phyloP scores from a whole-genome alignment of 1,140 invertebrate species.

The Arctopsyche grandis region DNA sequence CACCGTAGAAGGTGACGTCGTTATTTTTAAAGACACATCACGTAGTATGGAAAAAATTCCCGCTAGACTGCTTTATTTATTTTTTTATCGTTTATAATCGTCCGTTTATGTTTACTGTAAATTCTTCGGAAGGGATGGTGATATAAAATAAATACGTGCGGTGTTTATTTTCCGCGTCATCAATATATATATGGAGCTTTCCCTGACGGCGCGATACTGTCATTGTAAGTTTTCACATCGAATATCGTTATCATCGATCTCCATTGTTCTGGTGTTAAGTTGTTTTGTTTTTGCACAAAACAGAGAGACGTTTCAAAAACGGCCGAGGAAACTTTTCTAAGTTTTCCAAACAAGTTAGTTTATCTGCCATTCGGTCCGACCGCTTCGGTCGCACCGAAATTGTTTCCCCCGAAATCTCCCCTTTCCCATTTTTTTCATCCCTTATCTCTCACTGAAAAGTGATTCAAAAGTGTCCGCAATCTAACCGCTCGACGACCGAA shows the following conservation, averaged over 20 bases:
- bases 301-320: constrained; percentile 40
- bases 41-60: not conserved
- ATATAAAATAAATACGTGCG: not conserved
- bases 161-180: constrained; percentile 18
- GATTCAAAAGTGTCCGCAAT: constrained; percentile 41
- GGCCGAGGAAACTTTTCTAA: constrained; percentile 52
- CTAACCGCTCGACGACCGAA: not conserved
- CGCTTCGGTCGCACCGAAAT: constrained; percentile 44
- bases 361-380: constrained; percentile 52
- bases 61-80: no score
- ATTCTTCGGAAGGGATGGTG: not conserved
- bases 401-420: constrained; percentile 48
- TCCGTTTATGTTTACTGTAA: not conserved
- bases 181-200: constrained; percentile 21
- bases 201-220: not conserved
- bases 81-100: not conserved
- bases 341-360: constrained; percentile 55
- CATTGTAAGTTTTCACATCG: constrained; percentile 53
- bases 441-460: constrained; percentile 46
- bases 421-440: constrained; percentile 39
- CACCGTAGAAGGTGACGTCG: constrained; percentile 8
- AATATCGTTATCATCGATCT: constrained; percentile 55
- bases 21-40: constrained; percentile 27
- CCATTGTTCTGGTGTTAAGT: constrained; percentile 55
- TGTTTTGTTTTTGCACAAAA: constrained; percentile 55